A percentile compares a stretch with the other conserved stretches of the same genome.
phyloP scores from a whole-genome alignment of 2,888 invertebrate genomes.

The Diplazon laetatorius region DNA sequence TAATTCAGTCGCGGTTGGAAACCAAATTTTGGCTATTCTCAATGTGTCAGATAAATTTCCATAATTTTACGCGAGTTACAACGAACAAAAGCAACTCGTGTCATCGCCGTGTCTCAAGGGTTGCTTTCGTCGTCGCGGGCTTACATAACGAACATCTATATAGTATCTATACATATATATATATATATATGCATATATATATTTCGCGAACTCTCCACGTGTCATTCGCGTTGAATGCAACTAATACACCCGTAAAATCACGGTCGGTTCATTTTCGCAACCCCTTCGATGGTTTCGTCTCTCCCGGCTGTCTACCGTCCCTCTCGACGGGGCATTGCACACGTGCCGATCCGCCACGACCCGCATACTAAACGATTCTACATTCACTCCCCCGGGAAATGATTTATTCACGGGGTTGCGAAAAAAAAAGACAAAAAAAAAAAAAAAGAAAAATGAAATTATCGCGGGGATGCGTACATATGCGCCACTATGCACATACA shows the following conservation, averaged over 20 bases:
- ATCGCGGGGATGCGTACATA: slow-evolving; percentile 63
- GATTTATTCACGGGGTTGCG: slow-evolving; percentile 72
- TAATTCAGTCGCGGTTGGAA: slow-evolving; percentile 34
- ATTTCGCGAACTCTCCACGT: neutral
- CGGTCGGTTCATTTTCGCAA: slow-evolving; percentile 26
- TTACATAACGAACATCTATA: no score
- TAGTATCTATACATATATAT: no score
- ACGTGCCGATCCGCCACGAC: slow-evolving; percentile 55
- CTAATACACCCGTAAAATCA: slow-evolving; percentile 51
- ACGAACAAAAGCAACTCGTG: slow-evolving; percentile 26
- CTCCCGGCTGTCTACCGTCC: slow-evolving; percentile 1
- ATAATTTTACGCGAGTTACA: slow-evolving; percentile 35
- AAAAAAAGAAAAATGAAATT: slow-evolving; percentile 70
- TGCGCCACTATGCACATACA: slow-evolving; percentile 32
- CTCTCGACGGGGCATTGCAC: slow-evolving; percentile 52
- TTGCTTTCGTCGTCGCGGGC: slow-evolving; percentile 24
- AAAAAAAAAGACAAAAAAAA: slow-evolving; percentile 68
- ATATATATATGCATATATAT: no score
- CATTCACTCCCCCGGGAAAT: slow-evolving; percentile 61
- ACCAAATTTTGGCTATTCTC: slow-evolving; percentile 7
- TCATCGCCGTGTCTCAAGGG: slow-evolving; percentile 26
- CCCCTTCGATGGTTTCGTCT: neutral
- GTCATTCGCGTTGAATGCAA: slow-evolving; percentile 38
- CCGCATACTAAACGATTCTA: slow-evolving; percentile 64
- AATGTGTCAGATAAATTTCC: slow-evolving; percentile 39